A percentile compares a stretch with the other conserved stretches of the same genome.
Evolutionary conservation across 1,140 invertebrate species (phyloP).

Genomic region (Acromyrmex charruanus): DNA sequence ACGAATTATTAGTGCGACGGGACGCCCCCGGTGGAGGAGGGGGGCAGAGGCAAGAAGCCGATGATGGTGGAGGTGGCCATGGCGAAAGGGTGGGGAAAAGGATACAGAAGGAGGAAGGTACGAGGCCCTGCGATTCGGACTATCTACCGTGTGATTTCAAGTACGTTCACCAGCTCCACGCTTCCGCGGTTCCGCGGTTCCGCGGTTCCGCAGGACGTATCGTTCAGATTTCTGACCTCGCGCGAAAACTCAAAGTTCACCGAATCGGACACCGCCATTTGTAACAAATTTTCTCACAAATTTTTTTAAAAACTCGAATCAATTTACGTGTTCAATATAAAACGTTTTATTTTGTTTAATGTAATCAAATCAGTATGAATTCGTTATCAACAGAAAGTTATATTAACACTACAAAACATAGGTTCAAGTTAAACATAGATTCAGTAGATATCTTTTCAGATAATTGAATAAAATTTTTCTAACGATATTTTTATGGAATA

Average conservation of each 20-base stretch:
- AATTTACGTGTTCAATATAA: background rate
- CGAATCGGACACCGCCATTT: background rate
- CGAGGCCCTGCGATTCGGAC: conserved; percentile 69
- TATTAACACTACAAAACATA: background rate
- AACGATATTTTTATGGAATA: conserved; percentile 11
- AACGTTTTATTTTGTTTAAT: background rate
- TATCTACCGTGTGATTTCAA: conserved; percentile 72
- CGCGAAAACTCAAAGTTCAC: conserved; percentile 23
- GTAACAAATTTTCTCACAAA: background rate
- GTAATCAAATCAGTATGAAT: background rate
- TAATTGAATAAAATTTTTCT: background rate
- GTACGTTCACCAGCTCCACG: conserved; percentile 73
- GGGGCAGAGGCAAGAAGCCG: conserved; percentile 39
- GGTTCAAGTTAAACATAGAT: background rate
- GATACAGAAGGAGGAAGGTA: conserved; percentile 62
- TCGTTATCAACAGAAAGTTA: background rate
- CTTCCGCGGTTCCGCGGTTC: conserved; percentile 68
- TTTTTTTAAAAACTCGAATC: background rate
- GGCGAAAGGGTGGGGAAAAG: conserved; percentile 42
- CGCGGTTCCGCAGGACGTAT: conserved; percentile 63
- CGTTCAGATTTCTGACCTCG: conserved; percentile 60
- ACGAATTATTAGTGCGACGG: conserved; percentile 82
- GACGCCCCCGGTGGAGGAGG: conserved; percentile 67
- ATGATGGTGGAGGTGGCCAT: conserved; percentile 59
- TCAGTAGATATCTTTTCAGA: background rate